phyloP scores from a whole-genome alignment of 2,888 invertebrate genomes.

The Metopia argyrocephala region DNA sequence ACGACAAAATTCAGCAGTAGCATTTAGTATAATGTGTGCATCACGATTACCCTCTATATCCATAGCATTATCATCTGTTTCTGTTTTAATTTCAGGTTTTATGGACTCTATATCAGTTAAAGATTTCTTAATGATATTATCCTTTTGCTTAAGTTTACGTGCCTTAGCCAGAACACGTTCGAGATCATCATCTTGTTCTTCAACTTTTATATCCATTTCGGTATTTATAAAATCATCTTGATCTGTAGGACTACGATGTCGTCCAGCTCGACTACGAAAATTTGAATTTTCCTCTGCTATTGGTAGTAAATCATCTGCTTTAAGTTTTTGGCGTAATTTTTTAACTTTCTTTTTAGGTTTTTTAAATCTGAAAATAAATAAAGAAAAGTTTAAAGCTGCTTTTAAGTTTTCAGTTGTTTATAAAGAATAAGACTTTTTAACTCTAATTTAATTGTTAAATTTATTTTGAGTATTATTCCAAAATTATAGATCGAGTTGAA shows the following conservation, averaged over 20 bases:
- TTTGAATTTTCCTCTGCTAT: slow-evolving; percentile 72
- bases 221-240: slow-evolving; percentile 80
- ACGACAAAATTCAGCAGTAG: slow-evolving; percentile 97
- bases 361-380: slow-evolving; percentile 82
- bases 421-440: too few species aligned
- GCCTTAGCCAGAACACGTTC: slow-evolving; percentile 87
- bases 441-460: too few species aligned
- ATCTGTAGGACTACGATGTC: slow-evolving; percentile 75
- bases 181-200: slow-evolving; percentile 84
- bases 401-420: too few species aligned
- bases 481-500: too few species aligned
- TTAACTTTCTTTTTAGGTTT: slow-evolving; percentile 87
- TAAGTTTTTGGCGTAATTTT: slow-evolving; percentile 84
- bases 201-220: slow-evolving; percentile 76
- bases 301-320: slow-evolving; percentile 85
- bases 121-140: slow-evolving; percentile 74
- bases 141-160: slow-evolving; percentile 82
- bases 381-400: not conserved
- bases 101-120: slow-evolving; percentile 76
- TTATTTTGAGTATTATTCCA: too few species aligned
- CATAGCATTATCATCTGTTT: slow-evolving; percentile 70
- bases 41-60: slow-evolving; percentile 74
- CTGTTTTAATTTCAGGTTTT: slow-evolving; percentile 80
- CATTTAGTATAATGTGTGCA: slow-evolving; percentile 89
- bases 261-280: slow-evolving; percentile 74